Evolutionary conservation across 2,888 invertebrate species (phyloP), one percentile per base, ranked within the genome.

Genomic region (Calameuta idolon): DNA sequence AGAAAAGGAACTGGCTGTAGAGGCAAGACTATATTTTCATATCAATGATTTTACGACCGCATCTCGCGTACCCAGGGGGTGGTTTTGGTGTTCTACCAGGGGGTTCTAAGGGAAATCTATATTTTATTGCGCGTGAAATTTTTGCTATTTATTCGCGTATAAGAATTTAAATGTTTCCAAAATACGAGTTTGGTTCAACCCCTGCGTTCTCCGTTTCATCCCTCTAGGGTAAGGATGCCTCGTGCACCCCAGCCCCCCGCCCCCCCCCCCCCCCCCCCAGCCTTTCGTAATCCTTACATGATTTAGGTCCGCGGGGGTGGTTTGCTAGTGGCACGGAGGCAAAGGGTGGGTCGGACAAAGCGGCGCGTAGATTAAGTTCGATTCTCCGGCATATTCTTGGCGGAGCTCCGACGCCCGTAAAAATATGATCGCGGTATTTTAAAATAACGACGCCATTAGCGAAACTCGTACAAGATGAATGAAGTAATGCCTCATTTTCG

Each of bases 141-240:
- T 91, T 91, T 89, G 90, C 91, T 91, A 91, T 91, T 91, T 91
- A 91, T 91, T 91, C 91, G 91, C 91, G 90, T 91, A 91, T 90
- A 90, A 91, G 91, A 91, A 91, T 91, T 91, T 91, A 91, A 91
- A 91, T 91, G 91, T 91, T 90, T 88, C 87, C 87, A 87, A 90
- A 91, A 90, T 89, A 88, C 87, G 86, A 85, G 85, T 74, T 83
- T 82, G 83, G 81, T 83, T 83, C 74, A 33, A 55, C 77, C 69
- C 34, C 74, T 31, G 74, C 5, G 12, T 35, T 35, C 74, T 74
- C 71, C 33, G 33, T 71, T 76, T 79, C 79, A 77, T 82, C 81
- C 80, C 81, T 81, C 80, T 78, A 81, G 78, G 80, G 80, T 80
- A 80, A 79, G 80, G 77, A 79, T 79, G 77, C 78, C 81, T 78